Evolutionary conservation across 2,797 vertebrate genomes (phyloP).

Genomic region (Xenops minutus): DNA sequence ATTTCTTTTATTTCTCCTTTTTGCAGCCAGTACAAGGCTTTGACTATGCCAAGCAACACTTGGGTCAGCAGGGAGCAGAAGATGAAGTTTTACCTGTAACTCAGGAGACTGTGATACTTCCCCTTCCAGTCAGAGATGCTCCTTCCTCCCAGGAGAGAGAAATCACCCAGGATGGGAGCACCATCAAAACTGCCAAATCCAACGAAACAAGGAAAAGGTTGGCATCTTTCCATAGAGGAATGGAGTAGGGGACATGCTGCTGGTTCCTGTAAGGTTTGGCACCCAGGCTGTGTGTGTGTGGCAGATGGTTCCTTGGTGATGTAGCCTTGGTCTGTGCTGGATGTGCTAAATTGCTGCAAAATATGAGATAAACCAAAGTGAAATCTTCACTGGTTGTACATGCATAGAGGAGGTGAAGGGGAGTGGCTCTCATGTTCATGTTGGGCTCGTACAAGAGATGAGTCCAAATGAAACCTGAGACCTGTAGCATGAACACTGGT

Average conservation of each 20-base stretch:
- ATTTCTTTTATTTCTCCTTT: neutral
- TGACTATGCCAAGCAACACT: conserved; percentile 97
- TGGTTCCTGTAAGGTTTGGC: neutral
- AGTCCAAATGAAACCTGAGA: neutral
- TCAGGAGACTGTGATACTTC: conserved; percentile 91
- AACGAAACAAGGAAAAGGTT: conserved; percentile 91
- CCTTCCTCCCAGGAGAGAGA: conserved; percentile 87
- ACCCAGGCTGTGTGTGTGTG: neutral
- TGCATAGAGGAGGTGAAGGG: neutral
- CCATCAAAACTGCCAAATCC: conserved; percentile 86
- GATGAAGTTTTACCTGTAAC: conserved; percentile 90
- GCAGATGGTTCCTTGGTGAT: neutral
- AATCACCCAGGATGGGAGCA: conserved; percentile 85
- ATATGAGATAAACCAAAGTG: neutral
- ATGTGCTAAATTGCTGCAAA: neutral
- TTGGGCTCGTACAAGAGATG: neutral
- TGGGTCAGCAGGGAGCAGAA: conserved; percentile 93
- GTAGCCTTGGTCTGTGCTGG: neutral
- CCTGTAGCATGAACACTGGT: neutral
- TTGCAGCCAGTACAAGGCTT: conserved; percentile 95
- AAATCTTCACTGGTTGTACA: neutral
- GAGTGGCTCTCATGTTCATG: neutral
- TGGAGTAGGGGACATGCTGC: neutral
- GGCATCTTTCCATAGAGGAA: neutral
- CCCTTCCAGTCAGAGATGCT: conserved; percentile 86